Conservation (phyloP, 2,113 vertebrate species). For the Pelvicachromis taeniatus region DNA sequence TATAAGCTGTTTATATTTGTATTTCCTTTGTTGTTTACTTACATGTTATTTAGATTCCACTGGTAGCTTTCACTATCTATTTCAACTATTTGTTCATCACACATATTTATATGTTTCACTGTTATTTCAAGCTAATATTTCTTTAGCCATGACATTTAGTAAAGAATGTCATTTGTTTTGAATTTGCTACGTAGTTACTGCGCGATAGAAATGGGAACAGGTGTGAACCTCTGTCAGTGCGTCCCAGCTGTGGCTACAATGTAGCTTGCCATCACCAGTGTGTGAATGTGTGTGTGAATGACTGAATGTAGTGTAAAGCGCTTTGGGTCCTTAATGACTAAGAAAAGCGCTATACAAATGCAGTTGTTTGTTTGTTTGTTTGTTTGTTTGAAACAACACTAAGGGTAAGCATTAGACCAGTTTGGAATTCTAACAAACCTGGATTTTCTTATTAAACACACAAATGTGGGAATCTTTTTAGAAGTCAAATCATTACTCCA, state of each 20-base stretch:
- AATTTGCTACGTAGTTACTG: neutral
- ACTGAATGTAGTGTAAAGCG: too few species aligned
- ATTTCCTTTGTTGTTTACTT: too few species aligned
- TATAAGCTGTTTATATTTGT: too few species aligned
- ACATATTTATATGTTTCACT: neutral
- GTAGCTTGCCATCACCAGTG: too few species aligned
- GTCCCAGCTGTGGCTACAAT: too few species aligned
- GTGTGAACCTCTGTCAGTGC: too few species aligned
- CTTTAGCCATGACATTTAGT: neutral
- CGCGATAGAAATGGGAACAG: neutral
- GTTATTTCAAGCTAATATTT: neutral
- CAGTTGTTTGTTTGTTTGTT: too few species aligned
- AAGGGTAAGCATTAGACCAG: too few species aligned
- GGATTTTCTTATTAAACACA: neutral
- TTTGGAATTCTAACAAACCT: too few species aligned
- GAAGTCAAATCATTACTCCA: neutral
- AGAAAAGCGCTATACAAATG: too few species aligned
- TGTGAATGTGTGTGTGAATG: too few species aligned
- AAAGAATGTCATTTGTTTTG: neutral
- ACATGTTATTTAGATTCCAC: neutral
- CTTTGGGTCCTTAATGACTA: too few species aligned
- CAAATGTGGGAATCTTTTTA: neutral
- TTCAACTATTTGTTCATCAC: neutral
- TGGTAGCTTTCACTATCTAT: neutral
- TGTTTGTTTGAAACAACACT: neutral